Percentiles rank a stretch among this genome's conserved stretches.
These are phyloP conservation scores for Echiichthys vipera DNA, from an alignment of 2,797 vertebrate genomes.

Conservation along the genomic window DNA sequence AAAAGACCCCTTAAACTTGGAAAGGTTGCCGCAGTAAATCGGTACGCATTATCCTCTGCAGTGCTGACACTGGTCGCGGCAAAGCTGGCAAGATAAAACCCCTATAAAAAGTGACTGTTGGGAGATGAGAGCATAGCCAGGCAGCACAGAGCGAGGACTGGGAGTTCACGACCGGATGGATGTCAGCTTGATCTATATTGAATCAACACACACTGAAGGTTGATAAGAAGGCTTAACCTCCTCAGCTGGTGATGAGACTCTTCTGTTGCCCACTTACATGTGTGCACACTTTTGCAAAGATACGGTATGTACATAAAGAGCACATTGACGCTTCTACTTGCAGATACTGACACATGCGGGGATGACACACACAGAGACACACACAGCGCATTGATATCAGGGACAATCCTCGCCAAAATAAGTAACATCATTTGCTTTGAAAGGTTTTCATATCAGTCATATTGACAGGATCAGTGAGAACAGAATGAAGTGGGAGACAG, in stretches of 20 bases:
- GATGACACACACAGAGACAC: conserved; percentile 30
- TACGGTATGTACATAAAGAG: background rate
- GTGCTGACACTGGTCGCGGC: conserved; percentile 24
- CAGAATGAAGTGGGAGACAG: conserved; percentile 1
- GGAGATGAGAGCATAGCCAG: conserved; percentile 32
- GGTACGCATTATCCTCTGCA: conserved; percentile 37
- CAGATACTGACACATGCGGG: conserved; percentile 17
- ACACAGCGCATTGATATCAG: conserved; percentile 16
- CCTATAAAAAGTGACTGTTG: conserved; percentile 26
- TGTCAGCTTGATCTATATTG: conserved; percentile 57
- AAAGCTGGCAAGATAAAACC: conserved; percentile 62
- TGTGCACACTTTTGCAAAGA: conserved; percentile 33
- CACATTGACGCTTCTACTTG: background rate
- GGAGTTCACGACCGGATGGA: conserved; percentile 53
- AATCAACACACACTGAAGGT: conserved; percentile 48
- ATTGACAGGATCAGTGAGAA: conserved; percentile 49
- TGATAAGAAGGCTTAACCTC: conserved; percentile 61
- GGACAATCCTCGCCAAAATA: conserved; percentile 26
- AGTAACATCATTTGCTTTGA: conserved; percentile 35
- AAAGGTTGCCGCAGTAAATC: conserved; percentile 51
- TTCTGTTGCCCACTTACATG: conserved; percentile 46
- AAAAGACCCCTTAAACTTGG: conserved; percentile 29
- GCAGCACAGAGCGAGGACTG: conserved; percentile 2
- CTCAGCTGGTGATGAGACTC: conserved; percentile 24
- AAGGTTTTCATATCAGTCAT: conserved; percentile 54